Evolutionary conservation across 2,888 invertebrate genomes (phyloP).

Genomic region (Homarus gammarus): DNA sequence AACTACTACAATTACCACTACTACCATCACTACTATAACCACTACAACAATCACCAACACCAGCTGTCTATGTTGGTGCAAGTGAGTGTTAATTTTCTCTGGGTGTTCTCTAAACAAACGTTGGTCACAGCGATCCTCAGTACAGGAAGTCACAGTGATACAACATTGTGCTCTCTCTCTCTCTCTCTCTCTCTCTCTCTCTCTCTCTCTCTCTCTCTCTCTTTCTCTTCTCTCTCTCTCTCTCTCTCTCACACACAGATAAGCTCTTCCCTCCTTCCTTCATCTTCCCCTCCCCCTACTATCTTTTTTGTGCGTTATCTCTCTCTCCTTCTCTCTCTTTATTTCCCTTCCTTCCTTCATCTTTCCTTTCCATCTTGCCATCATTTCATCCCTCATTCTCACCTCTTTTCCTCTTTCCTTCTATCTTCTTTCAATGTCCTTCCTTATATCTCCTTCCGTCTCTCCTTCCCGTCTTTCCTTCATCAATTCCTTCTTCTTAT

Average conservation of each 20-base stretch:
- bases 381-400: background rate
- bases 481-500: background rate
- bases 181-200: conserved; percentile 35
- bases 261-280: background rate
- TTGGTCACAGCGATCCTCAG: background rate
- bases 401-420: no score
- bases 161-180: conserved; percentile 13
- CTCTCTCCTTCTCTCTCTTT: background rate
- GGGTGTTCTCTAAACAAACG: background rate
- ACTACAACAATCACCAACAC: background rate
- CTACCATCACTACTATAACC: no score
- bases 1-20: no score
- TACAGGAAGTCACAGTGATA: no score
- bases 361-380: background rate
- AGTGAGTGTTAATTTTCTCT: background rate
- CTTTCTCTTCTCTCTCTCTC: conserved; percentile 1
- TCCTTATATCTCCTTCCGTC: background rate
- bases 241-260: background rate
- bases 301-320: background rate
- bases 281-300: background rate
- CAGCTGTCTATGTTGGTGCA: background rate
- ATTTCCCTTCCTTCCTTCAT: background rate
- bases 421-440: background rate
- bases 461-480: background rate
- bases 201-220: conserved; percentile 29